Evolutionary conservation across 2,113 vertebrate species (phyloP).

Genomic region (Alaudala cheleensis): DNA sequence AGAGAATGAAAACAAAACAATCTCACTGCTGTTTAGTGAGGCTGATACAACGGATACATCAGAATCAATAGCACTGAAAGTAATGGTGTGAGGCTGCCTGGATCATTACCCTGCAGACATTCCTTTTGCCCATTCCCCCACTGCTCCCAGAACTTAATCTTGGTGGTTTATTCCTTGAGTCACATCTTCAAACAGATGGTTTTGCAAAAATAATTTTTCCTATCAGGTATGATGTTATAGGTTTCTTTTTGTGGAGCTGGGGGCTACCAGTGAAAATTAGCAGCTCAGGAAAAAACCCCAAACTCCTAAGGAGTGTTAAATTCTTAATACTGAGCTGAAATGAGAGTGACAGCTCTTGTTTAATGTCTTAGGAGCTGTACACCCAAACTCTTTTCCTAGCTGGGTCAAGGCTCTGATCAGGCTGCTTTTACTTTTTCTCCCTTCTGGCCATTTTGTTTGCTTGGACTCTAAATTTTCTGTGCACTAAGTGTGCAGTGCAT

Average conservation of each 20-base stretch:
- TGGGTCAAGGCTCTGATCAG: background rate
- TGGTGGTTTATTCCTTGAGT: background rate
- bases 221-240: background rate
- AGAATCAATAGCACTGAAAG: conserved; percentile 41
- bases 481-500: background rate
- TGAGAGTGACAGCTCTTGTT: background rate
- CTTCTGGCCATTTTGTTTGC: background rate
- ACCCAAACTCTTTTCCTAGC: background rate
- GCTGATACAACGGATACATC: conserved; percentile 30
- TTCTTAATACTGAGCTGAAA: background rate
- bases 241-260: background rate
- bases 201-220: background rate
- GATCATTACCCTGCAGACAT: conserved; percentile 40
- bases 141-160: background rate
- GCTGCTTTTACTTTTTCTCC: background rate
- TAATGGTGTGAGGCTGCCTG: conserved; percentile 58
- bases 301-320: background rate
- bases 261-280: background rate
- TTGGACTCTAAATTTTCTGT: background rate
- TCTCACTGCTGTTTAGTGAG: background rate
- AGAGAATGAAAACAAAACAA: conserved; percentile 38
- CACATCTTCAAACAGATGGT: background rate
- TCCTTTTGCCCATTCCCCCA: background rate
- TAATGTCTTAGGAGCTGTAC: background rate
- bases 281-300: background rate